Evolutionary conservation across 1,140 invertebrate species (phyloP).

Genomic region (Aphis craccivora): DNA sequence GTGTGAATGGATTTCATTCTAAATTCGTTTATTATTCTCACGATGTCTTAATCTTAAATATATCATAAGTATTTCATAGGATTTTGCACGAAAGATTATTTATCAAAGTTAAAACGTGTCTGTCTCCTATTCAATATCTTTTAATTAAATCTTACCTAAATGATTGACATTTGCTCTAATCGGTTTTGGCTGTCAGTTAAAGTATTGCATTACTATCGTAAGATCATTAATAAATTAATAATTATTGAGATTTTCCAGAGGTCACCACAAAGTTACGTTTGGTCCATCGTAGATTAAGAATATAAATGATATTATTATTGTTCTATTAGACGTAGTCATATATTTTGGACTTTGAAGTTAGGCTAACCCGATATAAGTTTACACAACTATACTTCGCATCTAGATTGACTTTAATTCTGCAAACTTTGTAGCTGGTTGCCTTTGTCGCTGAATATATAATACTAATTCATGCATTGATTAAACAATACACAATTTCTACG

Average conservation of each 20-base stretch:
- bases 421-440: constrained; percentile 11
- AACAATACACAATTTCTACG: neutral
- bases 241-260: neutral
- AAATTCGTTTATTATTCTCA: neutral
- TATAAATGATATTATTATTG: neutral
- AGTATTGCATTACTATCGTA: neutral
- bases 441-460: neutral
- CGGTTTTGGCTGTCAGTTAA: neutral
- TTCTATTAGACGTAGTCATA: neutral
- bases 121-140: neutral
- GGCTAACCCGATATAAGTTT: neutral
- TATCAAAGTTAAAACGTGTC: neutral
- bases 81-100: neutral
- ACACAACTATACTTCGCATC: neutral
- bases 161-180: neutral
- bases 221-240: neutral
- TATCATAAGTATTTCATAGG: neutral
- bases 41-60: neutral
- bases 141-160: neutral
- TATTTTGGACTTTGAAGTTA: neutral
- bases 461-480: neutral
- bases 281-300: neutral
- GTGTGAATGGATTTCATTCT: neutral
- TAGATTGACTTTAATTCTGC: neutral
- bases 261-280: neutral